Conservation (phyloP, 2,888 invertebrate genomes). For the Ormyrus pomaceus region DNA sequence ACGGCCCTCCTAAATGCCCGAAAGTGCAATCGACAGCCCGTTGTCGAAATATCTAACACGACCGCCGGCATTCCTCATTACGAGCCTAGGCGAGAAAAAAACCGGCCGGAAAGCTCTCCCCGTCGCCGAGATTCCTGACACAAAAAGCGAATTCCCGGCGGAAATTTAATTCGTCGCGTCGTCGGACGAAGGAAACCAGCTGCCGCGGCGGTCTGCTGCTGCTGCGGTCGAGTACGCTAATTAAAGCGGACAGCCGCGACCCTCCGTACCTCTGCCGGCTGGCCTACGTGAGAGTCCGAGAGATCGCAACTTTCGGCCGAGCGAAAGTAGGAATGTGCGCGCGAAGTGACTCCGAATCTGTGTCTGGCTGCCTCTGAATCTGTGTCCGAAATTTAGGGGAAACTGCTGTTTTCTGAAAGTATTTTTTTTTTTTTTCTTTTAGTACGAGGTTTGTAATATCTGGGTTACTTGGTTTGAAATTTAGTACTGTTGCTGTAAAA, state of each 20-base stretch:
- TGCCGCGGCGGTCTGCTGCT: background rate
- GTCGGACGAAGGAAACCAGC: constrained; percentile 1
- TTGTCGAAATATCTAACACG: too few species aligned
- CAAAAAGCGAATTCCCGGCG: background rate
- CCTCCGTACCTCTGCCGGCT: background rate
- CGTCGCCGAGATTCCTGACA: background rate
- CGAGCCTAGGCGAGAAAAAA: background rate
- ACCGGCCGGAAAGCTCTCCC: background rate
- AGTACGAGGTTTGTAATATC: too few species aligned
- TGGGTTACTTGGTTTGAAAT: too few species aligned
- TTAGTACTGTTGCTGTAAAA: too few species aligned
- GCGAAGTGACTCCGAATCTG: too few species aligned
- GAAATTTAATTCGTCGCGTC: constrained; percentile 28
- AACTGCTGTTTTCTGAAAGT: too few species aligned
- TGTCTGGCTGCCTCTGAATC: too few species aligned
- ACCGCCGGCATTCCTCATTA: background rate
- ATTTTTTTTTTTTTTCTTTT: too few species aligned
- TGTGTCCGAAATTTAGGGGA: too few species aligned
- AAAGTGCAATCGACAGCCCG: too few species aligned
- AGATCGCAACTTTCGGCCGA: background rate
- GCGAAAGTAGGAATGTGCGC: background rate
- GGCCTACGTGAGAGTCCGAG: background rate
- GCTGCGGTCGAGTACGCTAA: constrained; percentile 21
- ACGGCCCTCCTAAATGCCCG: too few species aligned
- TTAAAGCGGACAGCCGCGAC: constrained; percentile 27